Percentiles rank a stretch among this genome's conserved stretches.
Conservation (phyloP, 2,113 vertebrate genomes). For the Choloepus hoffmanni region DNA sequence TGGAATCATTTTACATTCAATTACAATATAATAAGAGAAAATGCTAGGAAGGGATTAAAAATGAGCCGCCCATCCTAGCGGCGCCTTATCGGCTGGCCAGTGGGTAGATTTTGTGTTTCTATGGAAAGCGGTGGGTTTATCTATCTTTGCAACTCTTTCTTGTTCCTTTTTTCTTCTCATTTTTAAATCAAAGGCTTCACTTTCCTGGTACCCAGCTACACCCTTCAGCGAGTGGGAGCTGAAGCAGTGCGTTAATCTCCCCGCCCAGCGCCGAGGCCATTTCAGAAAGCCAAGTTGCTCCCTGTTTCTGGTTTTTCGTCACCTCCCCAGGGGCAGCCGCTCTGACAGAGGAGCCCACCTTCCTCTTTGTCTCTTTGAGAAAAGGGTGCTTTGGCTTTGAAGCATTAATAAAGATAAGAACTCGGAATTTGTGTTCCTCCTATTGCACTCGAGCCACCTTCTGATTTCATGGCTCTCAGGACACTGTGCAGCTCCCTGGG, state of each 20-base stretch:
- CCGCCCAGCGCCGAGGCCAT: neutral
- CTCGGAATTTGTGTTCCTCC: neutral
- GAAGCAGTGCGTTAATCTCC: neutral
- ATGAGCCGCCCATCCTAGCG: fast-evolving
- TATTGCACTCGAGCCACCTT: neutral
- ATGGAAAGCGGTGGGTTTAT: neutral
- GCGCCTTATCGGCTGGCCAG: neutral
- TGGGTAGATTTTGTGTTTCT: neutral
- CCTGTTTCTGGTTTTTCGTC: neutral
- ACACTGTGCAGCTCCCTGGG: fast-evolving
- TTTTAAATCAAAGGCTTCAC: neutral
- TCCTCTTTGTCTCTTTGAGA: neutral
- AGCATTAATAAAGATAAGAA: neutral
- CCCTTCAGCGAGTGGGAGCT: neutral
- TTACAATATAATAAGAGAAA: neutral
- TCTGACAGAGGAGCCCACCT: neutral
- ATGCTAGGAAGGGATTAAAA: neutral
- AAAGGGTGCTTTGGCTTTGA: neutral
- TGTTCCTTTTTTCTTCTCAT: no score
- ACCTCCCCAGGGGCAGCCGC: neutral
- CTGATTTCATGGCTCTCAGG: neutral
- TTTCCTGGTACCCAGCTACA: fast-evolving
- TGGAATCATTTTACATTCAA: neutral
- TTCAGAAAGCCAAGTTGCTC: neutral
- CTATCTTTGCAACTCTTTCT: neutral